Base-by-base conservation (phyloP, 2,113 vertebrate genomes). In the Suncus etruscus region DNA sequence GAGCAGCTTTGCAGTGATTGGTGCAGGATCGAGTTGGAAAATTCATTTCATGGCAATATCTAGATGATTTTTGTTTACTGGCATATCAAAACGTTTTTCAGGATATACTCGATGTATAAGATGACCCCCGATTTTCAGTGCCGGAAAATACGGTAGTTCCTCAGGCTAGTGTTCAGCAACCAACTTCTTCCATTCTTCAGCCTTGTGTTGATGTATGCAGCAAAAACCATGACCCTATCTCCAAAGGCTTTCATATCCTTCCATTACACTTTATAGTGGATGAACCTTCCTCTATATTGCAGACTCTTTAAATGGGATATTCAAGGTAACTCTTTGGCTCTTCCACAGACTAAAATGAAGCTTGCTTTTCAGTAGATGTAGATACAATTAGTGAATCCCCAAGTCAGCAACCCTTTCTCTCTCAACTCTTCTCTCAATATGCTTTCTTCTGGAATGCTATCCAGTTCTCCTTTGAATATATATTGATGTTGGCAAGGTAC, bases 401-500 rank as follows among this genome's bases (percentile, higher is more conserved):
- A 74, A 79, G 68, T 12, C 77, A 39, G 39, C 0, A 11, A 12
- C 14, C 4, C 25, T n/a, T 74, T 58, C 66, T 2, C 25, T 25
- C 16, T 47, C 18, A 31, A 18, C 4, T 78, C 27, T 84, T 69
- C 25, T 69, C n/a, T 80, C 68, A 20, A 27, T 9, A 63, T 25
- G 10, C 32, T 85, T 12, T 82, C 51, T 90, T 29, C 51, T 58
- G 29, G 68, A 39, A 61, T 51, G 39, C 31, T 72, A 5, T 70
- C 69, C 16, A 9, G 27, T 73, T 89, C 54, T 31, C 25, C 79
- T 93, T 18, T 51, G 81, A 63, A 16, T 66, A 39, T 93, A 87
- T 89, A 50, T 39, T 73, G 50, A 83, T 87, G 94, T 92, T 65
- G 73, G n/a, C 72, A 54, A 80, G 47, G 74, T 87, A 29, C 66